These are phyloP conservation scores for Mythimna lalbum DNA, from an alignment of 2,888 invertebrate species.

Conservation along the genomic window DNA sequence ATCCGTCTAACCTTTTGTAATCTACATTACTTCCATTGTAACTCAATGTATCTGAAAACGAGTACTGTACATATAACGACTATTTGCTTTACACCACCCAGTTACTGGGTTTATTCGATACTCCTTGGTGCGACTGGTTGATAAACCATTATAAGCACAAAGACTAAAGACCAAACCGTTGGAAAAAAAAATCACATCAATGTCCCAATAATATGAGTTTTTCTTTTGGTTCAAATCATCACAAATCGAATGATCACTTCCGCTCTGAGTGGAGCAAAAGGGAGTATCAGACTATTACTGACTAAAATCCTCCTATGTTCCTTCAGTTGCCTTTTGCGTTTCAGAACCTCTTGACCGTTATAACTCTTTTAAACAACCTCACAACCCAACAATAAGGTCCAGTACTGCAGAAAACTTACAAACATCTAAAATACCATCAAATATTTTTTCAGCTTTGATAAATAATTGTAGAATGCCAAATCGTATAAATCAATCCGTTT, in stretches of 20 bases:
- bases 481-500: slow-evolving; percentile 2
- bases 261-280: no score
- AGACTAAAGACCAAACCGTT: not conserved
- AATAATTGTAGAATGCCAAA: not conserved
- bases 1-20: not conserved
- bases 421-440: not conserved
- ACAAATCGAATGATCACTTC: no score
- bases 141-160: not conserved
- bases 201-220: no score
- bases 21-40: not conserved
- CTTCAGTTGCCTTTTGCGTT: no score
- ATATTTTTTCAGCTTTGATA: not conserved
- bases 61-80: not conserved
- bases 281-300: no score
- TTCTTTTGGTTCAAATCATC: no score
- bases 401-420: not conserved
- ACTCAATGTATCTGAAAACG: not conserved
- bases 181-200: not conserved
- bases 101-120: not conserved
- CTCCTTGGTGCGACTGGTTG: not conserved
- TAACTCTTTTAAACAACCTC: no score
- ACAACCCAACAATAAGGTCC: not conserved
- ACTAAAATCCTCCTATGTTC: no score
- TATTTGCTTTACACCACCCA: not conserved
- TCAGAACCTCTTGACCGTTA: no score